Percentiles rank a stretch among this genome's conserved stretches.
phyloP scores from a whole-genome alignment of 2,888 invertebrate genomes.

The Pammene fasciana region DNA sequence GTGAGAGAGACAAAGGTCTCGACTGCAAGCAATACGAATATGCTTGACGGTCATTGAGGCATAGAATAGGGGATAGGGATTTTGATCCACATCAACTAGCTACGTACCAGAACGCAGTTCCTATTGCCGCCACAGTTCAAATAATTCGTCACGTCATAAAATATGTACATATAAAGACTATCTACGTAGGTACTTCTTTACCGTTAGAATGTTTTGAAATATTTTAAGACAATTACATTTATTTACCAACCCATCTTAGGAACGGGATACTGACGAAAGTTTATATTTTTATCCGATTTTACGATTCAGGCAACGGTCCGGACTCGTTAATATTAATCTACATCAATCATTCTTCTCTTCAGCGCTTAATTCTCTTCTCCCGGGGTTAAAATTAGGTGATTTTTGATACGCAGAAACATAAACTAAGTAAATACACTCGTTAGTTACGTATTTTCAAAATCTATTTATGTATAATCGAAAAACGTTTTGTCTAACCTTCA shows the following conservation, averaged over 20 bases:
- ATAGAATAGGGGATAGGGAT: not conserved
- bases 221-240: too few species aligned
- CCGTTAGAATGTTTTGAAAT: too few species aligned
- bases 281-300: slow-evolving; percentile 15
- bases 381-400: slow-evolving; percentile 10
- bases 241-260: too few species aligned
- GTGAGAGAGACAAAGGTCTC: not conserved
- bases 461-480: too few species aligned
- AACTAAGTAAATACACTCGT: not conserved
- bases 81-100: not conserved
- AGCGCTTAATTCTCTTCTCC: slow-evolving; percentile 16
- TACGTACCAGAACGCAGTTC: not conserved
- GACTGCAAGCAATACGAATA: not conserved
- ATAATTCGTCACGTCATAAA: too few species aligned
- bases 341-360: slow-evolving; percentile 38
- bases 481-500: too few species aligned
- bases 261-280: not conserved
- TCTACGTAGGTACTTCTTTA: too few species aligned
- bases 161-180: too few species aligned
- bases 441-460: too few species aligned
- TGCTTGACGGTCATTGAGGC: not conserved
- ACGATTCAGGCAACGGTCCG: slow-evolving; percentile 5
- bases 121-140: too few species aligned
- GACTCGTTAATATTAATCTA: slow-evolving; percentile 32
- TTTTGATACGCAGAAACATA: slow-evolving; percentile 1